Base-by-base conservation (phyloP, 2,113 vertebrate genomes). In the Gnathonemus longibarbis region DNA sequence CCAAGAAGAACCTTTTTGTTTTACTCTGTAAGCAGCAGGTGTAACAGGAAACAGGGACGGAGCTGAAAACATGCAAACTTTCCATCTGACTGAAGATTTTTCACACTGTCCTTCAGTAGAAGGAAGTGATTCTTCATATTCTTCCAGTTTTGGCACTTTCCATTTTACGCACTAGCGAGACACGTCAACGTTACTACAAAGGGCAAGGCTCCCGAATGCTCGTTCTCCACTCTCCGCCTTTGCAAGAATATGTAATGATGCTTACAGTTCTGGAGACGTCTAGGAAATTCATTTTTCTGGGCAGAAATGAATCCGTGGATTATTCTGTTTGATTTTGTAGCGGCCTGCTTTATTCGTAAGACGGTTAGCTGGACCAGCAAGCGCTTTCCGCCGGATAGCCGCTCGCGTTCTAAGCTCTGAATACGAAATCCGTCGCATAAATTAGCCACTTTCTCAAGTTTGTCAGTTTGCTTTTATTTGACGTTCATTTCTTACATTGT, bases 381-480 rank as follows among this genome's bases (percentile, higher is more conserved):
- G 77, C 8, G 39, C 21, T 3, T 24, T 53, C 49, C 52, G 7
- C 39, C 9, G 3, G n/a, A 45, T 45, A 48, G 35, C 35, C 35
- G 0, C 89, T 70, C 19, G 19, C 35, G 46, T 90, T 49, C n/a
- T 9, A 89, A 46, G 52, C 19, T 56, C 31, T 45, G 80, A 56
- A 62, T 39, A 21, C 9, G 0, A 83, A 49, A 49, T 50, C 45
- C 13, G 2, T 39, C n/a, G 56, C 11, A 15, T 62, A 66, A 89
- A 62, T 89, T 21, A 89, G 31, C 56, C 31, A 53, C 48, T 46
- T 53, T 42, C 27, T 21, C 8, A 56, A 27, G 88, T 56, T 39
- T 89, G 27, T 24, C 77, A 53, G n/a, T 49, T 84, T 45, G 35
- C 45, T 89, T 89, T 84, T 56, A n/a, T 35, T 50, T 80, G 62